phyloP scores from a whole-genome alignment of 2,888 invertebrate species.

The Ophion ellenae region DNA sequence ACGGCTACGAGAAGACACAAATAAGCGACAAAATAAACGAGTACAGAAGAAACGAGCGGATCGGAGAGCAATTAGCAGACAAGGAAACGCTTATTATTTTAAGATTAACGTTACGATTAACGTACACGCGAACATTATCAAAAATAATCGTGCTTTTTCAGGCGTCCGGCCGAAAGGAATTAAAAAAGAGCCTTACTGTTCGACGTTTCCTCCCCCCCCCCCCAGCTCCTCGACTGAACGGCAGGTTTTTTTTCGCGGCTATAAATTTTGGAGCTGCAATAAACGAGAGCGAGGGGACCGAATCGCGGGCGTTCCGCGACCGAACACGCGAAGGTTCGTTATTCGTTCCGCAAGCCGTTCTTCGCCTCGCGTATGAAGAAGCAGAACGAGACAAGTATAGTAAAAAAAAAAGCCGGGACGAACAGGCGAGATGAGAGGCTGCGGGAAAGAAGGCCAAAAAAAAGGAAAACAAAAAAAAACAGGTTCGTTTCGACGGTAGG shows the following conservation, averaged over 20 bases:
- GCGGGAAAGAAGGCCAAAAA: slow-evolving; percentile 21
- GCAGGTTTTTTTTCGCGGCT: not conserved
- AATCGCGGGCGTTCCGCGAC: too few relatives aligned
- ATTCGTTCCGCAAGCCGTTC: not conserved
- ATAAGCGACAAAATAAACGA: not conserved
- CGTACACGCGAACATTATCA: not conserved
- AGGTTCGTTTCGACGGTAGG: slow-evolving; percentile 58
- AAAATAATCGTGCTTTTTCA: not conserved
- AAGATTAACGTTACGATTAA: too few relatives aligned
- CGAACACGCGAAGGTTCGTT: not conserved
- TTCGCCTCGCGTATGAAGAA: not conserved
- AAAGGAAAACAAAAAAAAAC: slow-evolving; percentile 39
- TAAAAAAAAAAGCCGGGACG: not conserved
- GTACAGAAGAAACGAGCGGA: not conserved
- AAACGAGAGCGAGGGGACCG: not conserved
- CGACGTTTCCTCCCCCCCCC: too few relatives aligned
- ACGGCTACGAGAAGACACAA: not conserved
- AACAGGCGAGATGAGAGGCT: not conserved
- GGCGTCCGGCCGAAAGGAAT: not conserved
- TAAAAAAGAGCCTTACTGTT: too few relatives aligned
- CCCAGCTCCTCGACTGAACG: too few relatives aligned
- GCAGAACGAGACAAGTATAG: not conserved
- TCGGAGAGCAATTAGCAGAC: too few relatives aligned
- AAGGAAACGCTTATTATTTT: too few relatives aligned
- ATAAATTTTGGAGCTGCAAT: not conserved